Percentiles rank a stretch among this genome's conserved stretches.
Conservation (phyloP, 2,113 vertebrate genomes). For the Chamaetylas fuelleborni region DNA sequence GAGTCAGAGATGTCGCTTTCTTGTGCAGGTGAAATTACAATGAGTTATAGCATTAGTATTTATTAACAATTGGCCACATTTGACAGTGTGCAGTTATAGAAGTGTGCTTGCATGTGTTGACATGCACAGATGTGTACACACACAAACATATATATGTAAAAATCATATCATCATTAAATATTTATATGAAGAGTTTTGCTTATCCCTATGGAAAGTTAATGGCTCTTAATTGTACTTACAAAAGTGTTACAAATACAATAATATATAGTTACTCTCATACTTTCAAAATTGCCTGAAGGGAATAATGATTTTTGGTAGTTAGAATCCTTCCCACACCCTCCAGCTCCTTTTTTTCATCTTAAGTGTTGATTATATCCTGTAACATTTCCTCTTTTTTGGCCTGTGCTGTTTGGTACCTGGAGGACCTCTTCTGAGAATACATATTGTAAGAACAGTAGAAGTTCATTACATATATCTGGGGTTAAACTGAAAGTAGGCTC, state of each 20-base stretch:
- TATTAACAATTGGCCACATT: not conserved
- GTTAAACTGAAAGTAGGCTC: not conserved
- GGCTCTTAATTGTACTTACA: not conserved
- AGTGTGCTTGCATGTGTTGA: not conserved
- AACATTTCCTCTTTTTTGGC: not conserved
- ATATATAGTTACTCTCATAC: not conserved
- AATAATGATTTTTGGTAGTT: not conserved
- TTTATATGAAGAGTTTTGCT: not conserved
- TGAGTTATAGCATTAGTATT: not conserved
- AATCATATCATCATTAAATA: not conserved
- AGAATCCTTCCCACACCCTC: not conserved
- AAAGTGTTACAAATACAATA: not conserved
- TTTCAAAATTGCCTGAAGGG: not conserved
- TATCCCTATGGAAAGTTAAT: not conserved
- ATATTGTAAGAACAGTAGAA: not conserved
- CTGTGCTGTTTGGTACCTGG: not conserved
- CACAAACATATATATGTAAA: not conserved
- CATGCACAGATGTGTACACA: not conserved
- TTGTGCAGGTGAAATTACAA: not conserved
- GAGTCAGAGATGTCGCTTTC: not conserved
- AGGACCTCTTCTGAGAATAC: not conserved
- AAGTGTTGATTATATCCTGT: not conserved
- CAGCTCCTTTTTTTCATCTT: not conserved
- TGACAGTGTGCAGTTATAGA: not conserved
- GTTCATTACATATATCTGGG: not conserved